Base-by-base conservation (phyloP, 2,888 invertebrate genomes). In the Scaptomyza flava region DNA sequence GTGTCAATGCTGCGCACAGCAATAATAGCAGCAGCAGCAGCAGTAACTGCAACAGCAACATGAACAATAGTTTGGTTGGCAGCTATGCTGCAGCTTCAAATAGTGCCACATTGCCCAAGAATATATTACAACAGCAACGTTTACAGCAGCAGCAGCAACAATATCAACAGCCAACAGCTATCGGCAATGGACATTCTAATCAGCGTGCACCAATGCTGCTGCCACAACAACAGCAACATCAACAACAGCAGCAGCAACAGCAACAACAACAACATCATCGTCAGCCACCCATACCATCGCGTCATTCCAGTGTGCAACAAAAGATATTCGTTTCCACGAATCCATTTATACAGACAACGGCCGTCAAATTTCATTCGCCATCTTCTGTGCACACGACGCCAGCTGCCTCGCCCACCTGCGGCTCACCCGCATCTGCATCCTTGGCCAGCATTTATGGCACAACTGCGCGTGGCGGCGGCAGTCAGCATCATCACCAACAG, bases 311-410 rank as follows among this genome's bases (percentile, higher is more conserved):
- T 77, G 91, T 90, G 53, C 92, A 92, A 70, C 92, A 92, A 79
- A 92, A 92, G 82, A 92, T 92, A 72, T 90, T 92, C 79, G 91
- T 91, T 53, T 91, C 92, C n/a, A 91, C 92, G 67, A 92, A 92
- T 90, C 92, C 92, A 58, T 92, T 92, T 68, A 91, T 92, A 77
- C 91, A 92, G 68, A 91, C 91, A 31, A 91, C 91, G 12, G 89
- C 92, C 20, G 89, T 91, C 61, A 90, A 92, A 66, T 91, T 89
- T 68, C 88, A 89, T 65, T 89, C 91, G 58, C 85, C 87, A 52
- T 74, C 78, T 30, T 83, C 88, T 27, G 80, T 89, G 42, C 69
- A 69, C 61, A 67, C 77, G 30, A 77, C 79, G 34, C 85, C 85
- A 31, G 81, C 86, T 62, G 87, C 80, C 54, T 83, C 90, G 60